phyloP scores from a whole-genome alignment of 2,113 vertebrate genomes.

The Coptodon rendalli region DNA sequence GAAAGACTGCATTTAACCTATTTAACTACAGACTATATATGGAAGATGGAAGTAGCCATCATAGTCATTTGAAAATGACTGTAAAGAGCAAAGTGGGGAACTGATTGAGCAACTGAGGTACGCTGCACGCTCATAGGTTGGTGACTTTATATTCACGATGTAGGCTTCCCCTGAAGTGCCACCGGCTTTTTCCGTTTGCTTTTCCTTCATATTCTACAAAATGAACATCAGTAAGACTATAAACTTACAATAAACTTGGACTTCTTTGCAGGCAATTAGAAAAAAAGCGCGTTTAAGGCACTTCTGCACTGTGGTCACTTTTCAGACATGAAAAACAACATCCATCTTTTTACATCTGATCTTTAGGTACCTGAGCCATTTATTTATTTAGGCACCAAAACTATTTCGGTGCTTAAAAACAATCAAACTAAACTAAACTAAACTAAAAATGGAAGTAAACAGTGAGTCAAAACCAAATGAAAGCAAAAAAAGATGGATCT shows the following conservation, averaged over 20 bases:
- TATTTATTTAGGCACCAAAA: background rate
- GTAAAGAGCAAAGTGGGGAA: background rate
- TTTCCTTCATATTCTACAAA: background rate
- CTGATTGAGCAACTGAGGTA: background rate
- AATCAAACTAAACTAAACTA: background rate
- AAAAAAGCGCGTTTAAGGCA: background rate
- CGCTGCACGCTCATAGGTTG: background rate
- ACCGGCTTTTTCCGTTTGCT: fast-evolving
- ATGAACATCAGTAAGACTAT: background rate
- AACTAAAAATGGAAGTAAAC: background rate
- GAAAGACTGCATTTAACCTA: background rate
- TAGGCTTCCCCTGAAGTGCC: background rate
- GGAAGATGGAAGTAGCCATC: background rate
- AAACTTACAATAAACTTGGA: background rate
- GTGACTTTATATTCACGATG: background rate
- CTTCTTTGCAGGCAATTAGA: background rate
- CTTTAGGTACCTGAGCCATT: background rate
- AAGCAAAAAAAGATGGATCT: background rate
- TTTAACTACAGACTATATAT: background rate
- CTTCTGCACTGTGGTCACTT: background rate
- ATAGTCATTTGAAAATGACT: background rate
- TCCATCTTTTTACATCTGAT: background rate
- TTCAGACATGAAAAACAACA: background rate
- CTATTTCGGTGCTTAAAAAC: background rate
- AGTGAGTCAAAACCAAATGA: background rate